These are phyloP conservation scores for Megaceryle alcyon DNA, from an alignment of 2,797 vertebrate genomes.

Conservation along the genomic window DNA sequence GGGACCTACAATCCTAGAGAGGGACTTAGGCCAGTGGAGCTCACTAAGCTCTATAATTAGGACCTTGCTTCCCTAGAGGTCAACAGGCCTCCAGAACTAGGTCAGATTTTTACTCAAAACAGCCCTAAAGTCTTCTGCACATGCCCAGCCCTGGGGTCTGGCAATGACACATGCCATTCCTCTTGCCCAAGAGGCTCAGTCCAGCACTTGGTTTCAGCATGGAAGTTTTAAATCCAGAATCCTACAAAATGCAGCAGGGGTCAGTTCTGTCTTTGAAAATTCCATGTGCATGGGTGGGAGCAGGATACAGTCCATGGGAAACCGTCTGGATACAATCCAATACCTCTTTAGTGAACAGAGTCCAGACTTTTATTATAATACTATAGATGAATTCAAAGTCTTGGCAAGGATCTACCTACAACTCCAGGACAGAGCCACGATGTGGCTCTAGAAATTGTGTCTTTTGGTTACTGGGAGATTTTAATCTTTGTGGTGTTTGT, in stretches of 20 bases:
- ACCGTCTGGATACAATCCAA: background rate
- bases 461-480: background rate
- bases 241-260: background rate
- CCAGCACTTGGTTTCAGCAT: fast-evolving
- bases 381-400: background rate
- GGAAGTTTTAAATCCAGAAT: background rate
- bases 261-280: background rate
- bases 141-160: background rate
- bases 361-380: background rate
- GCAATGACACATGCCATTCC: fast-evolving
- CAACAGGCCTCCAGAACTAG: background rate
- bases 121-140: background rate
- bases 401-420: background rate
- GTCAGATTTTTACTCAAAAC: background rate
- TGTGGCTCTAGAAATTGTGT: background rate
- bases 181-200: background rate
- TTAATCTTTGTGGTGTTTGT: background rate
- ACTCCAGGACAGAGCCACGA: background rate
- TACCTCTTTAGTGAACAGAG: background rate
- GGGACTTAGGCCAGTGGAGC: background rate
- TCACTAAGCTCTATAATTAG: background rate
- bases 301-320: background rate
- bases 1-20: background rate
- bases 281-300: background rate
- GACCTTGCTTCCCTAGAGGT: background rate